A percentile compares a stretch with the other conserved stretches of the same genome.
Evolutionary conservation across 2,113 vertebrate genomes (phyloP).

Genomic region (Ophthalmolycus amberensis): DNA sequence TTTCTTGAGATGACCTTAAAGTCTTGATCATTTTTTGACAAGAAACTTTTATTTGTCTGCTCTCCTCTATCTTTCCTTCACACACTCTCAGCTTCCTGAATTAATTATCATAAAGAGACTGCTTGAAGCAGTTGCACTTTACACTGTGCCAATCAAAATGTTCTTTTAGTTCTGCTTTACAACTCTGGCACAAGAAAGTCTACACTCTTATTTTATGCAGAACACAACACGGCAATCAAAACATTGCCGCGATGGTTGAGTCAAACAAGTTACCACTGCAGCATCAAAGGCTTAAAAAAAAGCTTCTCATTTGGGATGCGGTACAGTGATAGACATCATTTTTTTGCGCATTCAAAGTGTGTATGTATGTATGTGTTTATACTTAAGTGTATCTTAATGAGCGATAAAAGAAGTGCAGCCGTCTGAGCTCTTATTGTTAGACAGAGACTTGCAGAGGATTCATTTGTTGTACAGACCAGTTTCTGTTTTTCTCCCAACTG

Average conservation of each 20-base stretch:
- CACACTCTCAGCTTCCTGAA: not conserved
- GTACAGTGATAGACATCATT: not conserved
- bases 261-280: not conserved
- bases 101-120: conserved; percentile 1
- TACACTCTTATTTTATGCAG: conserved; percentile 7
- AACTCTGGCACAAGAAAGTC: conserved; percentile 17
- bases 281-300: conserved; percentile 21
- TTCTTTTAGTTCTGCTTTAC: conserved; percentile 19
- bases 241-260: conserved; percentile 3
- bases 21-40: not conserved
- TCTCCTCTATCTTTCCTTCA: not conserved
- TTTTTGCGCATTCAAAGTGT: not conserved
- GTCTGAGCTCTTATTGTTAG: conserved; percentile 16
- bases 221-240: conserved; percentile 15
- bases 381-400: conserved; percentile 19
- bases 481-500: not conserved
- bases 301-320: conserved; percentile 10
- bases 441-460: conserved; percentile 9
- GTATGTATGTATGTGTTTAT: not conserved
- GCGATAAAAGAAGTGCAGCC: conserved; percentile 12
- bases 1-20: conserved; percentile 15
- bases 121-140: conserved; percentile 44
- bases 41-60: not conserved
- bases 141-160: conserved; percentile 5
- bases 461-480: conserved; percentile 3